Conservation (phyloP, 2,113 vertebrate genomes). For the Ammospiza nelsoni region DNA sequence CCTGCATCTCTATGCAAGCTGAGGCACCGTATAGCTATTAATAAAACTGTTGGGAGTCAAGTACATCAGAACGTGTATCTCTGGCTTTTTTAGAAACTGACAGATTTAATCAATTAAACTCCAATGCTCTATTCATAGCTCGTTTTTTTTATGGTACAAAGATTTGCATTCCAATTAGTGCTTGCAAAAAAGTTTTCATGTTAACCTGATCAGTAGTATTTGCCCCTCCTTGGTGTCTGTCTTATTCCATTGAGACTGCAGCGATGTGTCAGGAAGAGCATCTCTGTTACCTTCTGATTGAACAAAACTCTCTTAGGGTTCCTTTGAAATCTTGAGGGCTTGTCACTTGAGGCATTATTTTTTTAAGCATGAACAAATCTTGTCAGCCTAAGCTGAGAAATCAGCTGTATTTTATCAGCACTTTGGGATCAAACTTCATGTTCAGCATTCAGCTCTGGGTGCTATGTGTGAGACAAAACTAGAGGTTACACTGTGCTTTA, state of each 20-base stretch:
- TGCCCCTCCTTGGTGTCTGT: slow-evolving; percentile 30
- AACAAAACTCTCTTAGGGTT: slow-evolving; percentile 61
- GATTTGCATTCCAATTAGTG: slow-evolving; percentile 62
- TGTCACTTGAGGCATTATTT: slow-evolving; percentile 66
- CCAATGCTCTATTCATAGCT: slow-evolving; percentile 56
- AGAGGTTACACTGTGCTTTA: not conserved
- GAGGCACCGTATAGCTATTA: not conserved
- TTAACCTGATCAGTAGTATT: slow-evolving; percentile 38
- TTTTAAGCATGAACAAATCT: slow-evolving; percentile 61
- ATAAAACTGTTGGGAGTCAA: slow-evolving; percentile 28
- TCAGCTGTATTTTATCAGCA: slow-evolving; percentile 43
- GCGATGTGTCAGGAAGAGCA: slow-evolving; percentile 30
- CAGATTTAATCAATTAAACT: slow-evolving; percentile 59
- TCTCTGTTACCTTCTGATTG: slow-evolving; percentile 64
- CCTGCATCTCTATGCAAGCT: slow-evolving; percentile 1
- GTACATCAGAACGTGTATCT: slow-evolving; percentile 2
- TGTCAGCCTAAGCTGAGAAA: slow-evolving; percentile 36
- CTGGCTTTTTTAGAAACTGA: slow-evolving; percentile 41
- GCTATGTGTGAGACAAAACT: not conserved
- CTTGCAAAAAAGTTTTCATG: slow-evolving; percentile 23
- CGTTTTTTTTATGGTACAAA: slow-evolving; percentile 57
- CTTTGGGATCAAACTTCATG: slow-evolving; percentile 26
- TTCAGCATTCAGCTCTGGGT: slow-evolving; percentile 28
- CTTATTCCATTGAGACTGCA: slow-evolving; percentile 53
- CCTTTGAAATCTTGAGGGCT: slow-evolving; percentile 69